Conservation (phyloP, 2,888 invertebrate species). For the Drosophila borealis region DNA sequence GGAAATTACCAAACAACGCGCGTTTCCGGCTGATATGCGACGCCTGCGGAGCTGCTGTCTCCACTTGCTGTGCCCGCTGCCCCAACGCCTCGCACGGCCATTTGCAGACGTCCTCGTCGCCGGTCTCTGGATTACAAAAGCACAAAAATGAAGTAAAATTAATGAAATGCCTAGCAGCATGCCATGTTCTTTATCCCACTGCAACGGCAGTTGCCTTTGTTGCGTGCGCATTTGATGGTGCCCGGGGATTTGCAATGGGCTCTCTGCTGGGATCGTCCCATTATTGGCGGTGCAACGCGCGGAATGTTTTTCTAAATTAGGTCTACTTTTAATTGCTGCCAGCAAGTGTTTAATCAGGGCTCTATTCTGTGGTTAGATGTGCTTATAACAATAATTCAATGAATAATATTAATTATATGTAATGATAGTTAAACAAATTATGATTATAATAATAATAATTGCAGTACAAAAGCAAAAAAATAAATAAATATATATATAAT, state of each 20-base stretch:
- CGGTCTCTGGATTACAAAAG: constrained; percentile 35
- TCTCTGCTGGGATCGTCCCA: not conserved
- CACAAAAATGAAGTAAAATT: constrained; percentile 62
- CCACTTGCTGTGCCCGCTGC: not conserved
- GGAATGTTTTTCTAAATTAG: constrained; percentile 29
- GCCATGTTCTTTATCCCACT: constrained; percentile 38
- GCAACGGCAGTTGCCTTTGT: constrained; percentile 10
- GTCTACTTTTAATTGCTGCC: constrained; percentile 24
- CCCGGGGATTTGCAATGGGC: constrained; percentile 8
- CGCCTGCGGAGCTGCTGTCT: constrained; percentile 60
- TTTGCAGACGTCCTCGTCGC: constrained; percentile 47
- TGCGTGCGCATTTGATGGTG: constrained; percentile 29
- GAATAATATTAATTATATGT: too few species aligned
- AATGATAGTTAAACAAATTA: too few species aligned
- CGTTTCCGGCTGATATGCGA: constrained; percentile 73
- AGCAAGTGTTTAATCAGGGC: not conserved
- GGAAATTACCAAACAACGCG: constrained; percentile 77
- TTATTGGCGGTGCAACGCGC: constrained; percentile 4
- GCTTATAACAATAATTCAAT: too few species aligned
- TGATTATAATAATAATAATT: too few species aligned
- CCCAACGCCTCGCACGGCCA: constrained; percentile 18
- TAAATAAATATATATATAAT: too few species aligned
- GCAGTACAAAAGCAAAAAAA: too few species aligned
- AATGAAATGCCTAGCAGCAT: constrained; percentile 73
- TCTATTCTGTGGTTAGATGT: too few species aligned